Evolutionary conservation across 1,140 invertebrate species (phyloP), one percentile per base, ranked within the genome.

Genomic region (Diorhabda sublineata): DNA sequence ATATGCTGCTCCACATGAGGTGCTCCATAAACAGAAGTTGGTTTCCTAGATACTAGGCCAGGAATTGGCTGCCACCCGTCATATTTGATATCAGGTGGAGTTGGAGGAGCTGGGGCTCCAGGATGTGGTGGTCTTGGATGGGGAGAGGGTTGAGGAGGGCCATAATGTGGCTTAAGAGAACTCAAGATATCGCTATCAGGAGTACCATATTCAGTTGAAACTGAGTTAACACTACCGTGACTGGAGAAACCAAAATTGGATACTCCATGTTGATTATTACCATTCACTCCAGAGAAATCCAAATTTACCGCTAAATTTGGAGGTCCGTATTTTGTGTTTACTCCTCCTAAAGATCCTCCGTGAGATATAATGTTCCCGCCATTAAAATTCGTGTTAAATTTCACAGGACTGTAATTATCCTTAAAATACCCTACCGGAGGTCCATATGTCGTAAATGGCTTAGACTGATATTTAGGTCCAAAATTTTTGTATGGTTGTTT

Each of bases 61-160:
- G 90, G 87, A 58, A 93, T 92, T 9, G 91, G 91, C 75, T 91
- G 91, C 91, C 91, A 93, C 45, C 92, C 92, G 71, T 93, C 92
- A 75, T 92, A 93, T 67, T 89, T 85, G 5, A 91, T 90, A 75
- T 90, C 88, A 3, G 89, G 89, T 6, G 89, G 89, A 5, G 89
- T 90, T 9, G 89, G 89, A 43, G 89, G 89, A 3, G 89, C 88
- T 71, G 87, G 87, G n/a, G 88, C 87, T 44, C 89, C 88, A 42
- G 88, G 86, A 63, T 86, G 85, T 8, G 86, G 85, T 42, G 85
- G 85, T 61, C 79, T 85, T 66, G 74, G 74, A 61, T 87, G 85
- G 58, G 85, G 80, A 42, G 85, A 75, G 9, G 76, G 82, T 64
- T 78, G 71, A 5, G 83, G 81, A 58, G 82, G 79, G 58, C 80